Conservation (phyloP, 2,888 invertebrate species). For the Drosophila ustulata region DNA sequence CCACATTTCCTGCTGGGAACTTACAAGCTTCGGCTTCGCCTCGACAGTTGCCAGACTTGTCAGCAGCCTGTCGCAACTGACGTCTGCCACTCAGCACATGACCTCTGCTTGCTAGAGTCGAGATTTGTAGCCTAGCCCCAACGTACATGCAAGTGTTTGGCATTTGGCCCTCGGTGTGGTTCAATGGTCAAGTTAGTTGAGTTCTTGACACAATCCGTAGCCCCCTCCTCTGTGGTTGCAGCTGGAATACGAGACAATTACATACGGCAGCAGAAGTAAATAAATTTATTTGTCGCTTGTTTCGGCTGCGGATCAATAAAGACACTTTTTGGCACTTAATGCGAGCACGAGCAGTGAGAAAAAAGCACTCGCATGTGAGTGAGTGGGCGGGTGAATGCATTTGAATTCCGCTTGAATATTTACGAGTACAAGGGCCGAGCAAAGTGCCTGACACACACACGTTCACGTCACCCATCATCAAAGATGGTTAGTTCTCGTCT, state of each 20-base stretch:
- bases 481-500: slow-evolving; percentile 20
- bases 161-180: slow-evolving; percentile 41
- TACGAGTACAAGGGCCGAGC: slow-evolving; percentile 65
- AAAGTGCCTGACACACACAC: slow-evolving; percentile 56
- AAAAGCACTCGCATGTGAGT: slow-evolving; percentile 27
- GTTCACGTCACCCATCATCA: slow-evolving; percentile 30
- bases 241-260: slow-evolving; percentile 37
- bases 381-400: slow-evolving; percentile 57
- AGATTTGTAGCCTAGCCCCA: slow-evolving; percentile 54
- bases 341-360: slow-evolving; percentile 21
- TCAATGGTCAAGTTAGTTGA: slow-evolving; percentile 67
- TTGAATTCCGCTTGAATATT: slow-evolving; percentile 74
- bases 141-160: slow-evolving; percentile 3
- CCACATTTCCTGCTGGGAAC: slow-evolving; percentile 49
- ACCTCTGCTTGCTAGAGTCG: slow-evolving; percentile 45
- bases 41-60: slow-evolving; percentile 53
- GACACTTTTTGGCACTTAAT: slow-evolving; percentile 74
- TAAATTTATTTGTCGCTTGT: slow-evolving; percentile 67
- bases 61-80: slow-evolving; percentile 70
- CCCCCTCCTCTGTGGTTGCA: slow-evolving; percentile 16
- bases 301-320: slow-evolving; percentile 54
- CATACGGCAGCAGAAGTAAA: slow-evolving; percentile 16
- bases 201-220: slow-evolving; percentile 10
- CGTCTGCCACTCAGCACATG: slow-evolving; percentile 70
- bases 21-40: slow-evolving; percentile 35